phyloP scores from a whole-genome alignment of 2,113 vertebrate species.

The Ophiodon elongatus region DNA sequence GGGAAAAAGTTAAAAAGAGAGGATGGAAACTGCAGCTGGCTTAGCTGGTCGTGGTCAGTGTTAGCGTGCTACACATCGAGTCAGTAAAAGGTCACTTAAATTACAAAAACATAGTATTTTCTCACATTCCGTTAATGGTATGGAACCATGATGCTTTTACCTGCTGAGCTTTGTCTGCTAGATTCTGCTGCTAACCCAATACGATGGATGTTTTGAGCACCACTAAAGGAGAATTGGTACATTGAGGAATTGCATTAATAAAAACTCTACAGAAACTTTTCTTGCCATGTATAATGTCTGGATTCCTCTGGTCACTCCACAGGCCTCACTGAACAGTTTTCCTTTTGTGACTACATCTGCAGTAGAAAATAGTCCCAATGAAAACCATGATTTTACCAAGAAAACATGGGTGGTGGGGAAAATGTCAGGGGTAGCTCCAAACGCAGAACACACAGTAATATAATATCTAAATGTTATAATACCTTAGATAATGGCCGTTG shows the following conservation, averaged over 20 bases:
- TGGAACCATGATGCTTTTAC: constrained; percentile 1
- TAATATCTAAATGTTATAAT: not conserved
- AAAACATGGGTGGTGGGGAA: constrained; percentile 4
- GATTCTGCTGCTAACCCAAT: not conserved
- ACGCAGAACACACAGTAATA: not conserved
- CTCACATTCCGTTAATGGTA: not conserved
- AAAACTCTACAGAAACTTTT: not conserved
- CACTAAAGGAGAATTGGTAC: not conserved
- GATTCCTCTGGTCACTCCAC: not conserved
- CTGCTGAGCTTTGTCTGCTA: not conserved
- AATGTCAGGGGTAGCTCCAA: not conserved
- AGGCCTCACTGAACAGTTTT: not conserved
- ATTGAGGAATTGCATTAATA: not conserved
- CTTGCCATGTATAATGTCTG: not conserved
- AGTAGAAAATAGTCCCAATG: not conserved
- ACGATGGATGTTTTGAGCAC: not conserved
- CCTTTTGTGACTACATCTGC: not conserved
- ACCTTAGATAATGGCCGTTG: not conserved
- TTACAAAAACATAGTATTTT: not conserved
- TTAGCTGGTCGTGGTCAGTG: constrained; percentile 19
- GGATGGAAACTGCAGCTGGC: constrained; percentile 19
- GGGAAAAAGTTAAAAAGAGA: constrained; percentile 6
- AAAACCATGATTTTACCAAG: constrained; percentile 1
- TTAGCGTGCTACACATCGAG: not conserved
- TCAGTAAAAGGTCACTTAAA: not conserved